Evolutionary conservation across 2,888 invertebrate species (phyloP), one percentile per base, ranked within the genome.

Genomic region (Amiota communis): DNA sequence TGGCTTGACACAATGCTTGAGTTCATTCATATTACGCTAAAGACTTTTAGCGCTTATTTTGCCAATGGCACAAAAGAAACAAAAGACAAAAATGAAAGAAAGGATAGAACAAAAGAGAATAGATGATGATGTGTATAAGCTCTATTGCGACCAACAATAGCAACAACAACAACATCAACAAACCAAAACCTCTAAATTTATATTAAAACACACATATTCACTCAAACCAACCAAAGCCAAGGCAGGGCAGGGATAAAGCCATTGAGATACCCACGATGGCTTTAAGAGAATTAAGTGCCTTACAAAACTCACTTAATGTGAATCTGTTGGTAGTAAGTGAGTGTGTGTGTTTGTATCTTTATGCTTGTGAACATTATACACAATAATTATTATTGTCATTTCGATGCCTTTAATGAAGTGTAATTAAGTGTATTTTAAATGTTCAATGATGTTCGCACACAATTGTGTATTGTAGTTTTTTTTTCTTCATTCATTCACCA

Each of bases 301-400:
- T 67, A 67, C 8, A 20, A 48, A 47, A 36, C 36, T 36, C 36
- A 36, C 36, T 59, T 65, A 15, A 15, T 15, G 17, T 59, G n/a
- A 53, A 8, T 59, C 9, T 17, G 8, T 20, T 6, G 11, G 59
- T 17, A 11, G 59, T 17, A 11, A 17, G 46, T 11, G 63, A 11
- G 13, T 56, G 56, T 57, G 59, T 20, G 11, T 12, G 63, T 71
- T 13, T 71, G n/a, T 10, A 23, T 9, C 67, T 56, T 20, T 15
- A n/a, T 49, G 48, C 51, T 17, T 67, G 20, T 57, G 23, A 15
- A 72, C 75, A 77, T 79, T 76, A 82, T 76, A 72, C 67, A 15
- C 17, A 72, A 79, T 75, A 75, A 79, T 76, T 67, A 73, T 72
- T 72, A 77, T 75, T 79, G 76, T 67, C 73, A 79, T 78, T 77